Base-by-base conservation (phyloP, 2,888 invertebrate species). In the Acanthacorydalis orientalis region DNA sequence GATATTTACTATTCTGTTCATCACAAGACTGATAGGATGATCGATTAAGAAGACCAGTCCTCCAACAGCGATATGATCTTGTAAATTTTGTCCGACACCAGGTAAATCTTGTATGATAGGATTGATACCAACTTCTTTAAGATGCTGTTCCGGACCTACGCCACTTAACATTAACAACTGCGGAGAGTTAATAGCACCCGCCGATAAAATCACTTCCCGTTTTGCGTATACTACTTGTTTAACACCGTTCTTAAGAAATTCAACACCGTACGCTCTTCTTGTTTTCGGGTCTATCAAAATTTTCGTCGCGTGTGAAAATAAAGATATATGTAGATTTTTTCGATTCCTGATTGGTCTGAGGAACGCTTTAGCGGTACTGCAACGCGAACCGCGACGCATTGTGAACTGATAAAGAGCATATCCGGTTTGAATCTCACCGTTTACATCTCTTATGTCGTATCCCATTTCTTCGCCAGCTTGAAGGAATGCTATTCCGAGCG, bases 401-500 rank as follows among this genome's bases (percentile, higher is more conserved):
- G 89, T 91, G 60, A 78, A 88, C 64, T 91, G 91, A 57, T 80
- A 90, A 59, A 89, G 79, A 1, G 81, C 80, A 59, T 84, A 89
- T 7, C 89, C 91, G 0, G 90, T 88, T 62, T 91, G 91, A 56
- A 84, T 76, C 1, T 74, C 83, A 0, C 89, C 90, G 60, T 92
- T 92, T 1, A 88, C 74, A 64, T 92, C 92, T 1, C 82, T 62
- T 48, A 88, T 77, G 48, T 88, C 85, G 65, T 90, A 91, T 23
- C 90, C 90, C 83, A 89, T 84, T 64, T 91, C 90, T 61, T 87
- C 80, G n/a, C 84, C 90, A 0, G 89, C 90, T 69, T 90, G 84
- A 1, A 91, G 65, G 56, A 90, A 86, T 0, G 89, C 88, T 0
- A 82, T 75, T 1, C 87, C 89, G 35, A 91, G 64, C 0, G 91